Evolutionary conservation across 2,113 vertebrate species (phyloP).

Genomic region (Saccopteryx leptura): DNA sequence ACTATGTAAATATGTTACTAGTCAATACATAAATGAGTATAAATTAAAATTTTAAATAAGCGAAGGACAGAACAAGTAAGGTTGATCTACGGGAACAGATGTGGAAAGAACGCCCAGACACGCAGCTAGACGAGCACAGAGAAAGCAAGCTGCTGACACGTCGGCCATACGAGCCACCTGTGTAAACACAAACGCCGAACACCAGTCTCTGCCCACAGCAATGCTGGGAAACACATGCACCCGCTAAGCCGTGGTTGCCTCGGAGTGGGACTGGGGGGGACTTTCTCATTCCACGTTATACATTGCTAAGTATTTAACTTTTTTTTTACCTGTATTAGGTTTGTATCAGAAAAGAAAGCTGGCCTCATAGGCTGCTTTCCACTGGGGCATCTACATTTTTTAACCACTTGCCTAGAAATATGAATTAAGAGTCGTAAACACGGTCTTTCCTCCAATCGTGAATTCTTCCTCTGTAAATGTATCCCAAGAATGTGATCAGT

Average conservation of each 20-base stretch:
- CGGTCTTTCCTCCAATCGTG: neutral
- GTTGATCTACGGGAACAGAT: neutral
- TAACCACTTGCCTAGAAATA: constrained; percentile 23
- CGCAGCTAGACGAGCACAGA: neutral
- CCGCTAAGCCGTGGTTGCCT: neutral
- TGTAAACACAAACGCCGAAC: neutral
- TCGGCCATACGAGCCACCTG: neutral
- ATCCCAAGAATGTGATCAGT: neutral
- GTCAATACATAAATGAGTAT: neutral
- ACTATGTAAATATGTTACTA: neutral
- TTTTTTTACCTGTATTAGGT: neutral
- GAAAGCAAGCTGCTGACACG: neutral
- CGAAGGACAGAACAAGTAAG: neutral
- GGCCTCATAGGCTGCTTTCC: neutral
- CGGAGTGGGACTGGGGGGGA: neutral
- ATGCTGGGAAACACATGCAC: neutral
- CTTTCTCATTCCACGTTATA: neutral
- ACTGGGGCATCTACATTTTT: neutral
- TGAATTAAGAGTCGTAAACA: neutral
- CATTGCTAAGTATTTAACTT: neutral
- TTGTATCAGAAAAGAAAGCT: neutral
- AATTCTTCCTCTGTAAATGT: constrained; percentile 30
- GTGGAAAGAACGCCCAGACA: neutral
- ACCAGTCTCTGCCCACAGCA: neutral
- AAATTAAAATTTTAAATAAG: neutral